Evolutionary conservation across 1,140 invertebrate genomes (phyloP).

Genomic region (Cheumatopsyche charites): DNA sequence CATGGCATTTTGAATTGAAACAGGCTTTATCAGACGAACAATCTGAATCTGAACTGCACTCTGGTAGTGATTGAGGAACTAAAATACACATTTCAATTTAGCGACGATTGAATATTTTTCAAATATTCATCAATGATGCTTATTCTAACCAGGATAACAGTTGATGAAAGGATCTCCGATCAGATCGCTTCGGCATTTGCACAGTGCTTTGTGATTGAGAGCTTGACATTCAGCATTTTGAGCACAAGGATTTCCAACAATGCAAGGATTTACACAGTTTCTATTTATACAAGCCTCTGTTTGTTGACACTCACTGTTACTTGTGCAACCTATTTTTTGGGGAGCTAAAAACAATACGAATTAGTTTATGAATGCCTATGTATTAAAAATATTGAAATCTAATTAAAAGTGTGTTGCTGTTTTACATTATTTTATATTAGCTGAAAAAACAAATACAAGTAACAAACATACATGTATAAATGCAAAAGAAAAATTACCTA

Average conservation of each 20-base stretch:
- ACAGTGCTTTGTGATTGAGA: constrained; percentile 75
- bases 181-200: constrained; percentile 75
- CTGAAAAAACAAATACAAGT: constrained; percentile 1
- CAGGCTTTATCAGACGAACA: constrained; percentile 80
- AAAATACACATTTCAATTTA: constrained; percentile 27
- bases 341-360: constrained; percentile 51
- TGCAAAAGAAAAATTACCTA: neutral
- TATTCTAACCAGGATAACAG: constrained; percentile 70
- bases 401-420: constrained; percentile 37
- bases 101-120: neutral
- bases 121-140: neutral
- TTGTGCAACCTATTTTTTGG: constrained; percentile 69
- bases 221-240: constrained; percentile 78
- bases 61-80: constrained; percentile 63
- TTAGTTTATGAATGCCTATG: neutral
- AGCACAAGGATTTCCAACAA: constrained; percentile 76
- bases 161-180: constrained; percentile 81
- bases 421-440: neutral
- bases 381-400: neutral
- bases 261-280: constrained; percentile 79
- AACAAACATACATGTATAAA: neutral
- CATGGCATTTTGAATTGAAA: constrained; percentile 75
- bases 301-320: constrained; percentile 72
- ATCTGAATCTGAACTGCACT: constrained; percentile 74
- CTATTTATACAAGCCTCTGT: constrained; percentile 76